Evolutionary conservation across 2,797 vertebrate species (phyloP).

Genomic region (Tangara arthus): DNA sequence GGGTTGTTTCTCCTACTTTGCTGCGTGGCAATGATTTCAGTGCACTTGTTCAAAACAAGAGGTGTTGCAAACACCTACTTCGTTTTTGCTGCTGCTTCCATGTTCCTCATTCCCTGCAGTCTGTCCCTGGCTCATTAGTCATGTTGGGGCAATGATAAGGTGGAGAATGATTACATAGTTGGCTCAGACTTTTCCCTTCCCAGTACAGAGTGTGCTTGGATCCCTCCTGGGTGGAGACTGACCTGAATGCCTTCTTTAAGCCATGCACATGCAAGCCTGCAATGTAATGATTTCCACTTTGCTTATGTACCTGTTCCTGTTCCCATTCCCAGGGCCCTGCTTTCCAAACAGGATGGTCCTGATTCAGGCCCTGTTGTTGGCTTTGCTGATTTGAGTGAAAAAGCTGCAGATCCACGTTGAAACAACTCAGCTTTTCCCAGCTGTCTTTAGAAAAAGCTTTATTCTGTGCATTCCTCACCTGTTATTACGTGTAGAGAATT

Average conservation of each 20-base stretch:
- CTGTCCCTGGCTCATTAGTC: slow-evolving; percentile 47
- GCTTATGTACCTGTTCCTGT: slow-evolving; percentile 8
- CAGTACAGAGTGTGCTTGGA: slow-evolving; percentile 35
- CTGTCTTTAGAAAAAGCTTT: neutral
- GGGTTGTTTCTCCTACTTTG: neutral
- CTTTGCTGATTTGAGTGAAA: neutral
- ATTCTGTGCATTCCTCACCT: neutral
- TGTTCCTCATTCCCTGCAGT: slow-evolving; percentile 50
- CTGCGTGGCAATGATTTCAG: neutral
- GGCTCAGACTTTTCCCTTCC: slow-evolving; percentile 62
- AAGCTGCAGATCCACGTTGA: neutral
- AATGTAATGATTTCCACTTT: slow-evolving; percentile 63
- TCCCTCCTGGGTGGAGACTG: slow-evolving; percentile 61
- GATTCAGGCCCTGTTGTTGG: neutral
- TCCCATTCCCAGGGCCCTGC: slow-evolving; percentile 58
- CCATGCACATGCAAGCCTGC: neutral
- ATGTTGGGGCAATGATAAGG: slow-evolving; percentile 61
- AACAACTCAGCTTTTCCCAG: neutral
- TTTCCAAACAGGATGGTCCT: slow-evolving; percentile 6
- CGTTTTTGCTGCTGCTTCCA: slow-evolving; percentile 27
- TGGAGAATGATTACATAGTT: slow-evolving; percentile 69
- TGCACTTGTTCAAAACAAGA: neutral
- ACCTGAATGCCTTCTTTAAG: slow-evolving; percentile 60
- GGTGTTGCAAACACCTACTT: slow-evolving; percentile 11
- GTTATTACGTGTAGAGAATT: neutral